phyloP scores from a whole-genome alignment of 2,113 vertebrate species.

The Colossoma macropomum region DNA sequence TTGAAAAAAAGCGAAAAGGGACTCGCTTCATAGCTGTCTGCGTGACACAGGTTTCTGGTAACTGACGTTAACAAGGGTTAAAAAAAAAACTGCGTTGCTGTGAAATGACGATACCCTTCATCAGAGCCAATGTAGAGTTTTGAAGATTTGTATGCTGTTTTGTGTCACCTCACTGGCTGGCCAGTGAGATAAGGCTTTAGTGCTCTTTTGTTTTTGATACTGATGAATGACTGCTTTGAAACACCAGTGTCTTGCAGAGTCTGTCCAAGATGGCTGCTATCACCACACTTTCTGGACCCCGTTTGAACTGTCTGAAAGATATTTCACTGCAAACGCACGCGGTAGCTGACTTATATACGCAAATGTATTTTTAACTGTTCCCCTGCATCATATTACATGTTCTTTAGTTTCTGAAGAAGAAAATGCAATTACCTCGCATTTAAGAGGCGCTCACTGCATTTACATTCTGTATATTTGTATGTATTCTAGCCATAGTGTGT shows the following conservation, averaged over 20 bases:
- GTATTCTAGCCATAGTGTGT: conserved; percentile 72
- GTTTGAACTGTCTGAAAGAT: conserved; percentile 49
- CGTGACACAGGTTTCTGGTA: conserved; percentile 71
- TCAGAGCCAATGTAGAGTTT: conserved; percentile 70
- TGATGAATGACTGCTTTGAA: conserved; percentile 57
- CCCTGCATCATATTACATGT: conserved; percentile 70
- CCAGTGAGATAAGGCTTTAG: conserved; percentile 74
- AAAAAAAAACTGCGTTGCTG: conserved; percentile 50
- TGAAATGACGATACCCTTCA: conserved; percentile 64
- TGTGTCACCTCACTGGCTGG: conserved; percentile 80
- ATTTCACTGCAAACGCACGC: conserved; percentile 57
- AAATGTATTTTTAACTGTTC: conserved; percentile 65
- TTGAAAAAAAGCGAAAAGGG: conserved; percentile 49
- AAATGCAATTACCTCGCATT: conserved; percentile 66
- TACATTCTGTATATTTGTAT: conserved; percentile 78
- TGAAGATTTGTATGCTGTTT: conserved; percentile 70
- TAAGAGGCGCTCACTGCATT: conserved; percentile 70
- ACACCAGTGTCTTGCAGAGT: conserved; percentile 67
- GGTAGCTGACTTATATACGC: conserved; percentile 48
- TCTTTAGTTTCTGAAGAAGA: conserved; percentile 68
- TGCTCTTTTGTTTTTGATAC: conserved; percentile 66
- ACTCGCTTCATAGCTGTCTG: conserved; percentile 33
- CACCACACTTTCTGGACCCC: conserved; percentile 55
- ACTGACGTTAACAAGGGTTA: conserved; percentile 59
- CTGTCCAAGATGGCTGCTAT: conserved; percentile 68